Percentiles rank a stretch among this genome's conserved stretches.
Evolutionary conservation across 2,888 invertebrate species (phyloP).

Genomic region (Monochamus alternatus): DNA sequence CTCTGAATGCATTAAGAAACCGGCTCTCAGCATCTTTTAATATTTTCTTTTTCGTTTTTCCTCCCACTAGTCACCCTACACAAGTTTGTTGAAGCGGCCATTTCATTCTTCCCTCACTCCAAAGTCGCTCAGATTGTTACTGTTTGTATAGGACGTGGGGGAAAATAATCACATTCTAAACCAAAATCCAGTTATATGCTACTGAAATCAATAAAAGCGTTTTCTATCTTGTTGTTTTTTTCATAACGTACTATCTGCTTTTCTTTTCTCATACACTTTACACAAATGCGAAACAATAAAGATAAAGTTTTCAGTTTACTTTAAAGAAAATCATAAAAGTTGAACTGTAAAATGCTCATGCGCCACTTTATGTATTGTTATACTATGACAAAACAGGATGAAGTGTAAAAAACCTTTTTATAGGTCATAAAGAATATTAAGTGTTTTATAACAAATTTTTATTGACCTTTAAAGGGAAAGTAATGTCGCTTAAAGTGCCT

Average conservation of each 20-base stretch:
- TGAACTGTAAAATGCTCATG: slow-evolving; percentile 58
- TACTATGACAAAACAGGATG: slow-evolving; percentile 56
- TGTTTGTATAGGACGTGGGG: slow-evolving; percentile 18
- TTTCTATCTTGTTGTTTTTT: slow-evolving; percentile 63
- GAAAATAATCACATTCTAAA: slow-evolving; percentile 63
- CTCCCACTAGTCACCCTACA: slow-evolving; percentile 49
- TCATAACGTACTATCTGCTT: slow-evolving; percentile 51
- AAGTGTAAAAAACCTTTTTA: slow-evolving; percentile 49
- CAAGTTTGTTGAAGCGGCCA: slow-evolving; percentile 63
- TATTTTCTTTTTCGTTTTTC: slow-evolving; percentile 57
- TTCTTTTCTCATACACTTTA: slow-evolving; percentile 42
- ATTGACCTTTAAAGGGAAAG: slow-evolving; percentile 25
- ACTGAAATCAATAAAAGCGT: slow-evolving; percentile 82
- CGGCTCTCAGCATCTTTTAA: slow-evolving; percentile 57
- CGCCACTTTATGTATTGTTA: slow-evolving; percentile 61
- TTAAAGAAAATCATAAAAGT: slow-evolving; percentile 57
- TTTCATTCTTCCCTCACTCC: slow-evolving; percentile 63
- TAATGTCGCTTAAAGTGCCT: slow-evolving; percentile 37
- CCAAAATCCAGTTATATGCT: slow-evolving; percentile 77
- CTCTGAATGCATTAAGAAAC: slow-evolving; percentile 54
- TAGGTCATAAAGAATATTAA: slow-evolving; percentile 37
- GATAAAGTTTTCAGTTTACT: slow-evolving; percentile 61
- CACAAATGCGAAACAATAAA: slow-evolving; percentile 60
- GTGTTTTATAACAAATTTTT: slow-evolving; percentile 35
- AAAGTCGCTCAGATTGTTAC: slow-evolving; percentile 61